phyloP scores from a whole-genome alignment of 2,113 vertebrate species.

The Spermophilus dauricus region DNA sequence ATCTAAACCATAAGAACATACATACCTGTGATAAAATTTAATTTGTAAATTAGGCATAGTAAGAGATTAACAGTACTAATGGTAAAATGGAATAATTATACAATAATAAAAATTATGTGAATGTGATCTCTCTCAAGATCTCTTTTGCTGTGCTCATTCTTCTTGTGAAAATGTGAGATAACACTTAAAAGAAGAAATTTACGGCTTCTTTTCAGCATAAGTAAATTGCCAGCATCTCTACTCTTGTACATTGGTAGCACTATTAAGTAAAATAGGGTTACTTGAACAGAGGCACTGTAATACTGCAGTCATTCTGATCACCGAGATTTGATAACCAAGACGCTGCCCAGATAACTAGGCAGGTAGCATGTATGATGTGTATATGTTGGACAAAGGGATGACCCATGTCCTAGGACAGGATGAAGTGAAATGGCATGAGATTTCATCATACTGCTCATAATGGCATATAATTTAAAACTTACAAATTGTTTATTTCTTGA shows the following conservation, averaged over 20 bases:
- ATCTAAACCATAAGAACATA: too few relatives aligned
- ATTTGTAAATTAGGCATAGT: neutral
- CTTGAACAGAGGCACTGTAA: neutral
- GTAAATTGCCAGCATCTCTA: neutral
- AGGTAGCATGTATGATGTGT: neutral
- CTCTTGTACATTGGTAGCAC: neutral
- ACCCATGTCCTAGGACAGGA: neutral
- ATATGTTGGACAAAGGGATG: neutral
- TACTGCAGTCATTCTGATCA: neutral
- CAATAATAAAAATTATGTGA: neutral
- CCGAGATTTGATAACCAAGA: neutral
- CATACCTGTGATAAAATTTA: too few relatives aligned
- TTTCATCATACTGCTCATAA: too few relatives aligned
- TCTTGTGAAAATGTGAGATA: neutral
- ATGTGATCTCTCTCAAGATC: neutral
- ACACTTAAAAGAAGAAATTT: neutral
- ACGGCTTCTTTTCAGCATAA: neutral
- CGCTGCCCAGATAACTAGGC: neutral
- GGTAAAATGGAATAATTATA: neutral
- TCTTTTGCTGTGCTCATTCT: neutral
- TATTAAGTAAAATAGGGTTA: neutral
- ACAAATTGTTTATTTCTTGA: neutral
- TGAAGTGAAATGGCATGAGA: neutral
- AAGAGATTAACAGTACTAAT: neutral
- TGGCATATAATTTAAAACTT: neutral